Conservation (phyloP, 2,888 invertebrate species). For the Corythucha ciliata region DNA sequence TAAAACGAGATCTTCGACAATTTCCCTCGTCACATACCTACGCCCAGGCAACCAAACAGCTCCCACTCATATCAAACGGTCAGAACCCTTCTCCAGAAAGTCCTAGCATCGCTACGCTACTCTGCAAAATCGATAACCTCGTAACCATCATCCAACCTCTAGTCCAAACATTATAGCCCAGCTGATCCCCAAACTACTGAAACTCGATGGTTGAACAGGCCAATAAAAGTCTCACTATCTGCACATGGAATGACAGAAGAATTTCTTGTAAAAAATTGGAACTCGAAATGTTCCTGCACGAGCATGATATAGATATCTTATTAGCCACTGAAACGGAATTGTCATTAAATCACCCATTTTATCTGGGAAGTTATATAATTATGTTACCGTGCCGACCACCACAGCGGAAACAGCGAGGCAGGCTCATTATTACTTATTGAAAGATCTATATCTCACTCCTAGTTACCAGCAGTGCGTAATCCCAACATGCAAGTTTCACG, state of each 20-base stretch:
- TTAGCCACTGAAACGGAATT: constrained; percentile 13
- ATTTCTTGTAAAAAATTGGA: too few species aligned
- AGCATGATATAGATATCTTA: constrained; percentile 4
- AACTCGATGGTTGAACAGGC: background rate
- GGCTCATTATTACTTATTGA: too few species aligned
- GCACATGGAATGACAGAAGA: constrained; percentile 10
- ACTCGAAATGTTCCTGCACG: constrained; percentile 2
- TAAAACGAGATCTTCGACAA: too few species aligned
- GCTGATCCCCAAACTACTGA: background rate
- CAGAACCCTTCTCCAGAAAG: too few species aligned
- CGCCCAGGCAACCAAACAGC: too few species aligned
- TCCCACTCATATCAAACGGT: too few species aligned
- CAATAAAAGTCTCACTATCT: background rate
- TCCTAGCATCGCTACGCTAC: background rate
- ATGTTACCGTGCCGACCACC: too few species aligned
- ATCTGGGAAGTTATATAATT: background rate
- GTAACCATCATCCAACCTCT: constrained; percentile 11
- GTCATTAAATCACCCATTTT: constrained; percentile 7
- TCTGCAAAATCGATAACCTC: constrained; percentile 6
- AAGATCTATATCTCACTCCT: too few species aligned
- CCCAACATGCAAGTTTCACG: too few species aligned
- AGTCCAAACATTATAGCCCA: constrained; percentile 3
- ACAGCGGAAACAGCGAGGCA: too few species aligned
- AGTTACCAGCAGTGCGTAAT: too few species aligned
- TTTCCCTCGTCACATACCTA: too few species aligned